Base-by-base conservation (phyloP, 2,113 vertebrate genomes). In the Leptodactylus fuscus region DNA sequence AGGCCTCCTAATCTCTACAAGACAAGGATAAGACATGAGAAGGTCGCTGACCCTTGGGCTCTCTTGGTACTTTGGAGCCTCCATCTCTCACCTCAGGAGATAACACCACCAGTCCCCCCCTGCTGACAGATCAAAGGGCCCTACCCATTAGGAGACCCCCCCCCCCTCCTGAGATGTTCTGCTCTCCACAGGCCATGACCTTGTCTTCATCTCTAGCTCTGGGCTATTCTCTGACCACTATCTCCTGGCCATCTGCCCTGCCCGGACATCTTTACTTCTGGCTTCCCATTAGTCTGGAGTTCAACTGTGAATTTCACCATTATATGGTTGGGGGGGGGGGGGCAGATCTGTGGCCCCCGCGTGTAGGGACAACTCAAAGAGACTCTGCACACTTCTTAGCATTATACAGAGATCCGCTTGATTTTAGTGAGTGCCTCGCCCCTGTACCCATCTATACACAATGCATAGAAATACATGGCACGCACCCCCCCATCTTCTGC, bases 41-140 rank as follows among this genome's bases (percentile, higher is more conserved):
- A 90, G 91, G 89, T 91, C 89, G 75, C 0, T 88, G 83, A 73
- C 86, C 3, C 8, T 0, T 0, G 58, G 77, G 82, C 74, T 81
- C 71, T 46, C 53, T 70, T 80, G 53, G 87, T 0, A 2, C 69
- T 32, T 81, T 88, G 67, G 81, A 34, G 53, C 70, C 83, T 78
- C 91, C 55, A 79, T 87, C 83, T 87, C 83, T 88, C 75, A 15
- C 49, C 77, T 67, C 44, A 6, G n/a, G 73, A 55, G 70, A 46
- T 51, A 34, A 83, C 85, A 60, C 46, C 67, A 6, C 81, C 18
- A 0, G 0, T n/a, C 76, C 71, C 67, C 85, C 77, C 87, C 87
- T 77, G 81, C 29, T 22, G 27, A 83, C 77, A 87, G 89, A 91
- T 90, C 89, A 88, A 87, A 88, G 89, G 22, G n/a, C 32, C 7